phyloP scores from a whole-genome alignment of 2,888 invertebrate species.

The Ernsta delagoae region DNA sequence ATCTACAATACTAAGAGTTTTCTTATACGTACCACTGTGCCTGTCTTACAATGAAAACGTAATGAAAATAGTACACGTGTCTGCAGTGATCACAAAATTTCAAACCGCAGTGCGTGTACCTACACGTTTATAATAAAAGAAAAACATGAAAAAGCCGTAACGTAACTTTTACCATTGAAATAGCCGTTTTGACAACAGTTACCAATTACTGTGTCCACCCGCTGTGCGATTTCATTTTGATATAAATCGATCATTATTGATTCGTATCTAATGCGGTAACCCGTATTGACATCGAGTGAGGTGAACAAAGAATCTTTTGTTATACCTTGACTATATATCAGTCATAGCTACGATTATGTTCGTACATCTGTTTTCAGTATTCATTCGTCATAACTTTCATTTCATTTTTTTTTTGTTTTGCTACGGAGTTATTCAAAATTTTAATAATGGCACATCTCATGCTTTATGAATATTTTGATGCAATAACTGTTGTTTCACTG shows the following conservation, averaged over 20 bases:
- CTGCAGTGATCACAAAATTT: background rate
- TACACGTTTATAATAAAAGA: background rate
- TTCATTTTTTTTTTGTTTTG: background rate
- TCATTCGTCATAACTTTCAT: background rate
- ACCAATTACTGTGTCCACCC: slow-evolving; percentile 63
- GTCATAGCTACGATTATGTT: background rate
- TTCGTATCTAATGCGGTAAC: slow-evolving; percentile 69
- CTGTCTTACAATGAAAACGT: background rate
- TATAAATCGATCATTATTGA: slow-evolving; percentile 61
- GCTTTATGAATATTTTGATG: no score
- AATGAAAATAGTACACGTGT: background rate
- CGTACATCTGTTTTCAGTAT: background rate
- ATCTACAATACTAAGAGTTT: no score
- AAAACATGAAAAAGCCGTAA: slow-evolving; percentile 2
- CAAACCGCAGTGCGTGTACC: background rate
- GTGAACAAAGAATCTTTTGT: slow-evolving; percentile 63
- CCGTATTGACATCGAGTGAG: slow-evolving; percentile 62
- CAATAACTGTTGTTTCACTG: no score
- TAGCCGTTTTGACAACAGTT: slow-evolving; percentile 10
- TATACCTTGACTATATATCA: background rate
- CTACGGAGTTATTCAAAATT: no score
- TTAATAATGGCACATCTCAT: no score
- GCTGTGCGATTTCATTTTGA: slow-evolving; percentile 76
- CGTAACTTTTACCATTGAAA: slow-evolving; percentile 17
- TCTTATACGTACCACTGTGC: background rate